Conservation (phyloP, 2,888 invertebrate species). For the Macrosoma leucophasiata region DNA sequence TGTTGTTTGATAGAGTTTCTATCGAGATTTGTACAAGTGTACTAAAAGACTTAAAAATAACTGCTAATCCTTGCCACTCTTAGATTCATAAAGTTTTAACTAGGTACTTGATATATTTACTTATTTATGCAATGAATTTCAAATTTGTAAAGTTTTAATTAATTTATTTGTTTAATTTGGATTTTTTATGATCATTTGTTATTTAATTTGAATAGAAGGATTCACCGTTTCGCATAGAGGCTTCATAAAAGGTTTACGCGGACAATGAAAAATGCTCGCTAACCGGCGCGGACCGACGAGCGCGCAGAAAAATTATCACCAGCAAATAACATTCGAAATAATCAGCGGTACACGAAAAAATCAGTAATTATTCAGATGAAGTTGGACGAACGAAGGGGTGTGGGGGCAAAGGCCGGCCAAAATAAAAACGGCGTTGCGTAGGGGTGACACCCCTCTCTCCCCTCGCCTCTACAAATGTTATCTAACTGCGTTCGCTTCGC, state of each 20-base stretch:
- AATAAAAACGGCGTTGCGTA: slow-evolving; percentile 76
- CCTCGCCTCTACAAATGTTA: slow-evolving; percentile 70
- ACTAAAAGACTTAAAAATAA: too few species aligned
- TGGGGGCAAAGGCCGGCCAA: slow-evolving; percentile 72
- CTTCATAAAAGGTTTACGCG: slow-evolving; percentile 7
- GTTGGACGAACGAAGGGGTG: slow-evolving; percentile 73
- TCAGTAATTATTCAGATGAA: slow-evolving; percentile 77
- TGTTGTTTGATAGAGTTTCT: too few species aligned
- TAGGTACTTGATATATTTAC: too few species aligned
- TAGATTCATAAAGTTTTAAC: too few species aligned
- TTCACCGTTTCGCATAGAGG: too few species aligned
- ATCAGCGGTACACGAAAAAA: slow-evolving; percentile 76
- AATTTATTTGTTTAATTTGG: too few species aligned
- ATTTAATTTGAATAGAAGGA: too few species aligned
- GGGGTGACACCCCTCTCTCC: slow-evolving; percentile 62
- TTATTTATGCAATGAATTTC: too few species aligned
- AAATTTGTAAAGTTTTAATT: too few species aligned
- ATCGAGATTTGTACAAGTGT: too few species aligned
- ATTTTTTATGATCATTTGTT: too few species aligned
- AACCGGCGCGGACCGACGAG: slow-evolving; percentile 52
- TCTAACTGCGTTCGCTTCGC: slow-evolving; percentile 72
- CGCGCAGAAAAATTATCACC: slow-evolving; percentile 69
- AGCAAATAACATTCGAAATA: slow-evolving; percentile 75
- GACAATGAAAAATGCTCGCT: slow-evolving; percentile 16
- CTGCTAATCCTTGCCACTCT: too few species aligned